Evolutionary conservation across 2,888 invertebrate genomes (phyloP).

Genomic region (Onthophagus sagittarius): DNA sequence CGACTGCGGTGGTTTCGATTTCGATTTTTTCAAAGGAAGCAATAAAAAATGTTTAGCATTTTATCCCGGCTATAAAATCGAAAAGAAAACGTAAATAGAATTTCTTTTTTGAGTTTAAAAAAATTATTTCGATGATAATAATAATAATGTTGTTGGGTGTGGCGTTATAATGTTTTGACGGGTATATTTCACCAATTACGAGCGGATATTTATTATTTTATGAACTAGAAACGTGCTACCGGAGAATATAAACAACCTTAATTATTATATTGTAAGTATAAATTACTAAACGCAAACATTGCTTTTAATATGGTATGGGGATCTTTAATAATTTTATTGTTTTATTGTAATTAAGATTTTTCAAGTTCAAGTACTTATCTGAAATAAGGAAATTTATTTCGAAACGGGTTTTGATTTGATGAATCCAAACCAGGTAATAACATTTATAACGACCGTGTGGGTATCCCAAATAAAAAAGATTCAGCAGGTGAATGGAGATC

Average conservation of each 20-base stretch:
- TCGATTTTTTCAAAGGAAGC: not conserved
- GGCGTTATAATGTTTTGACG: constrained; percentile 15
- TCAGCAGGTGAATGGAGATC: not conserved
- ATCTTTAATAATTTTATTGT: constrained; percentile 14
- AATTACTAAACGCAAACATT: constrained; percentile 23
- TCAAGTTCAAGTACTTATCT: not conserved
- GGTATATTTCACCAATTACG: constrained; percentile 29
- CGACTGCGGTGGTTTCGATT: not conserved
- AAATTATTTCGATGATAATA: too few relatives aligned
- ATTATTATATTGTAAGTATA: constrained; percentile 32
- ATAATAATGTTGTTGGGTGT: not conserved
- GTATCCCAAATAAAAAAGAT: not conserved
- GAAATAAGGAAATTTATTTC: not conserved
- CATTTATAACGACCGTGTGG: not conserved
- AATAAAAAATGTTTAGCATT: not conserved
- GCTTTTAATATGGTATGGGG: not conserved
- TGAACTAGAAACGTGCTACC: constrained; percentile 27
- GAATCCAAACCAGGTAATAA: not conserved
- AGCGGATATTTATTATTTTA: constrained; percentile 31
- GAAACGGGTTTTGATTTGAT: not conserved
- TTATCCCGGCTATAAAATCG: not conserved
- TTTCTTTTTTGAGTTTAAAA: too few relatives aligned
- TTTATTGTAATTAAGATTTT: not conserved
- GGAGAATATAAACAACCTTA: constrained; percentile 28
- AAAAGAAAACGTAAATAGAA: not conserved